A percentile compares a stretch with the other conserved stretches of the same genome.
Evolutionary conservation across 2,888 invertebrate species (phyloP).

Genomic region (Yponomeuta malinellus): DNA sequence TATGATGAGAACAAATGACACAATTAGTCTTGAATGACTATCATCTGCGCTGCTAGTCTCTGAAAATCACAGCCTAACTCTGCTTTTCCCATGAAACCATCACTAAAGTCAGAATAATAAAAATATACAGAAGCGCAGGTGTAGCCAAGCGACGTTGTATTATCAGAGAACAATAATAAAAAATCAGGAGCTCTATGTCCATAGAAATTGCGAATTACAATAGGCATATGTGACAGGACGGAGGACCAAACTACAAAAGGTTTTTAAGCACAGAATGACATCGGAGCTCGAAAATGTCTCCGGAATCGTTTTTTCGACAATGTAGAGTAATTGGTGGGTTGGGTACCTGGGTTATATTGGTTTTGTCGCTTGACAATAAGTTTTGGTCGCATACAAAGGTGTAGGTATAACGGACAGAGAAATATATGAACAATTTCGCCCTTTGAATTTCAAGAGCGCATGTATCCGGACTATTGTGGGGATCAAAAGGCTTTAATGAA

Average conservation of each 20-base stretch:
- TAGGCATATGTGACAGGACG: slow-evolving; percentile 72
- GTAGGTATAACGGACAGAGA: slow-evolving; percentile 38
- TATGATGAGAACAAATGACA: no score
- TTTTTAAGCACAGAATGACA: slow-evolving; percentile 65
- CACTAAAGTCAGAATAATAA: slow-evolving; percentile 22
- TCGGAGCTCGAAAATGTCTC: slow-evolving; percentile 66
- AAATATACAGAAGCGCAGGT: slow-evolving; percentile 51
- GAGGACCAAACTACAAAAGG: slow-evolving; percentile 64
- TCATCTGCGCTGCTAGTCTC: no score
- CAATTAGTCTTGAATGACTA: no score
- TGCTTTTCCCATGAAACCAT: neutral
- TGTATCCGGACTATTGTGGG: slow-evolving; percentile 27
- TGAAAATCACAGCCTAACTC: neutral
- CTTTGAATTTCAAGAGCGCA: slow-evolving; percentile 35
- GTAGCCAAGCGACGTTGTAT: slow-evolving; percentile 48
- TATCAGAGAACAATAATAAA: slow-evolving; percentile 43
- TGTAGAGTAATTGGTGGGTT: slow-evolving; percentile 71
- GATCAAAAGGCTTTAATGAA: slow-evolving; percentile 25
- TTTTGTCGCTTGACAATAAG: slow-evolving; percentile 65
- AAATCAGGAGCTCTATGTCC: slow-evolving; percentile 30
- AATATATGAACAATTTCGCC: slow-evolving; percentile 50
- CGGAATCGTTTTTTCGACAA: slow-evolving; percentile 63
- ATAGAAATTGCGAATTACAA: slow-evolving; percentile 56
- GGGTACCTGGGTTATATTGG: slow-evolving; percentile 68
- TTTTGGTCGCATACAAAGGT: slow-evolving; percentile 47